These are phyloP conservation scores for Pagrus major DNA, from an alignment of 2,113 vertebrate species.

Conservation along the genomic window DNA sequence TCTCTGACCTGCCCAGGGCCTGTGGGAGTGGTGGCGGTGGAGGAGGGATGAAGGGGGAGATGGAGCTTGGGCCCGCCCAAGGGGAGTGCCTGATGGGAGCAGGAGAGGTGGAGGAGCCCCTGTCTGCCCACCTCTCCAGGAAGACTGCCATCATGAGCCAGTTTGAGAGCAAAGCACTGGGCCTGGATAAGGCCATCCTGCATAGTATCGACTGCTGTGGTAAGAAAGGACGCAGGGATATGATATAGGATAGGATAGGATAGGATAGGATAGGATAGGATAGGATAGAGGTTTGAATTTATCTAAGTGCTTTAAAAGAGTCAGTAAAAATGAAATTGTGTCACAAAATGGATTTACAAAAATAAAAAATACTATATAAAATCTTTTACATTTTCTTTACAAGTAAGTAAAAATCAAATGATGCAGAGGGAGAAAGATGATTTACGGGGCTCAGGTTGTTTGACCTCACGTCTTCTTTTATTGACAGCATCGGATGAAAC, in stretches of 20 bases:
- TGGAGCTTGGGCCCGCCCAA: conserved; percentile 89
- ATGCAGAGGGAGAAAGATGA: not conserved
- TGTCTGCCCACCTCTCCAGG: conserved; percentile 90
- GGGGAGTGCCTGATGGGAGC: conserved; percentile 88
- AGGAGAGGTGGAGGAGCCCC: conserved; percentile 90
- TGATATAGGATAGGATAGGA: too few relatives aligned
- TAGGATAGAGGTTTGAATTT: too few relatives aligned
- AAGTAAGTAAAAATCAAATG: not conserved
- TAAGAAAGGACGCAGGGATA: conserved; percentile 57
- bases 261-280: too few relatives aligned
- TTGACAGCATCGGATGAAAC: conserved; percentile 95
- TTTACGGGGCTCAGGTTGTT: not conserved
- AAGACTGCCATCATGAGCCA: conserved; percentile 92
- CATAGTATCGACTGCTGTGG: conserved; percentile 98
- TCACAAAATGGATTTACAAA: not conserved
- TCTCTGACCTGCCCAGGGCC: conserved; percentile 72
- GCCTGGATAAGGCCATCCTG: conserved; percentile 96
- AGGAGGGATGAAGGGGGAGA: conserved; percentile 88
- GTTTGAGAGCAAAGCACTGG: conserved; percentile 97
- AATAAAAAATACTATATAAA: not conserved
- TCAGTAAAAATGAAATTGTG: not conserved
- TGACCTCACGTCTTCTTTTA: not conserved
- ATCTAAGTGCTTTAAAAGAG: too few relatives aligned
- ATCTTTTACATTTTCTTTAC: not conserved
- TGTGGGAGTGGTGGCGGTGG: conserved; percentile 84